Evolutionary conservation across 30 jellyfish, hydroid and myxozoan genomes (phyloP).

Genomic region (Sanderia malayensis): DNA sequence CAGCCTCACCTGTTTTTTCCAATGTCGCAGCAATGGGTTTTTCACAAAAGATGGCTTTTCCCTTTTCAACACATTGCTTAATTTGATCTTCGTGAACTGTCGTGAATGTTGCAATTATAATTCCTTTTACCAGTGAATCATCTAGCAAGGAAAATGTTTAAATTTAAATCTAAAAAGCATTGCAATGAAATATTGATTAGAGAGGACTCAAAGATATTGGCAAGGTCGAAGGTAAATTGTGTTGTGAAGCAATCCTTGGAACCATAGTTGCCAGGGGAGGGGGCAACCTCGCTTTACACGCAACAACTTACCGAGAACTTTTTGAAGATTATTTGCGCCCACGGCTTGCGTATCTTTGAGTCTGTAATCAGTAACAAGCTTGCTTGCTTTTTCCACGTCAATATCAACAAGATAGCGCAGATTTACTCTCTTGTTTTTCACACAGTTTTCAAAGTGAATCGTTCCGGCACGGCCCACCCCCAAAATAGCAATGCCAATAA

Average conservation of each 20-base stretch:
- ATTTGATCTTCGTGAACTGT: constrained; percentile 72
- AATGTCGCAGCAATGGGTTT: constrained; percentile 89
- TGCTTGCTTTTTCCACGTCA: constrained; percentile 56
- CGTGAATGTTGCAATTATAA: constrained; percentile 87
- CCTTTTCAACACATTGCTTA: constrained; percentile 58
- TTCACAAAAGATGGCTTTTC: constrained; percentile 94
- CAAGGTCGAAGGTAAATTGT: too few relatives aligned
- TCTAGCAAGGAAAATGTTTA: too few relatives aligned
- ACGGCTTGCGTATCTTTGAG: constrained; percentile 39
- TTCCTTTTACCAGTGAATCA: constrained; percentile 78
- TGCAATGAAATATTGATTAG: too few relatives aligned
- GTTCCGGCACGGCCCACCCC: constrained; percentile 96
- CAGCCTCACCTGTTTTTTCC: constrained; percentile 72
- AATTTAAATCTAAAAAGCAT: too few relatives aligned
- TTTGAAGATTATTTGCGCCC: constrained; percentile 28
- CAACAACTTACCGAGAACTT: constrained; percentile 35
- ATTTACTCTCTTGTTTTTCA: constrained; percentile 57
- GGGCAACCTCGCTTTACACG: too few relatives aligned
- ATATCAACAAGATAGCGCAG: constrained; percentile 74
- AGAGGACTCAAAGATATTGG: too few relatives aligned
- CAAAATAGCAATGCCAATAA: constrained; percentile 70
- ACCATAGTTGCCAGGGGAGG: too few relatives aligned
- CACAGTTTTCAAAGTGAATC: constrained; percentile 77
- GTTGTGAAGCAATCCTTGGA: too few relatives aligned
- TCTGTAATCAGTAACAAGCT: constrained; percentile 16